phyloP scores from a whole-genome alignment of 2,888 invertebrate genomes.

The Anarsia innoxiella region DNA sequence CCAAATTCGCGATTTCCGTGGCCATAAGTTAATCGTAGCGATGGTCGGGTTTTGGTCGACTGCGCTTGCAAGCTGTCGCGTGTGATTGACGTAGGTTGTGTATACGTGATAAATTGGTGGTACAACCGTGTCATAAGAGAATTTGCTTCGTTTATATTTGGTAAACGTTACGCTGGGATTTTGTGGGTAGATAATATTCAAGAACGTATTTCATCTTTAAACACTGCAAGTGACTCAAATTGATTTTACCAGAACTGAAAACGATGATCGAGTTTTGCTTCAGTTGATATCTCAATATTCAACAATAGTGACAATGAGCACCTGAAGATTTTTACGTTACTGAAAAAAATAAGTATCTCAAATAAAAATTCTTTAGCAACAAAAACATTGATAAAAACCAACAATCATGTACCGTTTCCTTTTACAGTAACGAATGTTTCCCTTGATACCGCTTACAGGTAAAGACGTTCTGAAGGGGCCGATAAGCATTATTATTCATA shows the following conservation, averaged over 20 bases:
- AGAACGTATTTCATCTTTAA: too few species aligned
- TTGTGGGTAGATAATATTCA: too few species aligned
- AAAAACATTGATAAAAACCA: background rate
- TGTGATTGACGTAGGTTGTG: slow-evolving; percentile 59
- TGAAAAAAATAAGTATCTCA: too few species aligned
- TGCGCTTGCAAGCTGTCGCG: slow-evolving; percentile 46
- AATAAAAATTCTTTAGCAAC: too few species aligned
- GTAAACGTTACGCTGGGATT: too few species aligned
- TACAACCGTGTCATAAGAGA: too few species aligned
- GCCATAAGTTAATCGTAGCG: slow-evolving; percentile 23
- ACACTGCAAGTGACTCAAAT: background rate
- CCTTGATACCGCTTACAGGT: slow-evolving; percentile 13
- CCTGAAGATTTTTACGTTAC: too few species aligned
- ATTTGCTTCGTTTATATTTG: too few species aligned
- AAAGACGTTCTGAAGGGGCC: slow-evolving; percentile 16
- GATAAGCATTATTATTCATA: slow-evolving; percentile 57
- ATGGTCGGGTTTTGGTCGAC: slow-evolving; percentile 33
- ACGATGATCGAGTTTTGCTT: too few species aligned
- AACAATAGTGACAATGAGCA: too few species aligned
- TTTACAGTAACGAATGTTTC: slow-evolving; percentile 4
- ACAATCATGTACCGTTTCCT: slow-evolving; percentile 4
- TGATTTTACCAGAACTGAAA: background rate
- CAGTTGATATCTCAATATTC: too few species aligned
- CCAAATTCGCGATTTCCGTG: slow-evolving; percentile 10
- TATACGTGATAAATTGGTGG: slow-evolving; percentile 57